These are phyloP conservation scores for Yponomeuta evonymella DNA, from an alignment of 2,888 invertebrate genomes.

Conservation along the genomic window DNA sequence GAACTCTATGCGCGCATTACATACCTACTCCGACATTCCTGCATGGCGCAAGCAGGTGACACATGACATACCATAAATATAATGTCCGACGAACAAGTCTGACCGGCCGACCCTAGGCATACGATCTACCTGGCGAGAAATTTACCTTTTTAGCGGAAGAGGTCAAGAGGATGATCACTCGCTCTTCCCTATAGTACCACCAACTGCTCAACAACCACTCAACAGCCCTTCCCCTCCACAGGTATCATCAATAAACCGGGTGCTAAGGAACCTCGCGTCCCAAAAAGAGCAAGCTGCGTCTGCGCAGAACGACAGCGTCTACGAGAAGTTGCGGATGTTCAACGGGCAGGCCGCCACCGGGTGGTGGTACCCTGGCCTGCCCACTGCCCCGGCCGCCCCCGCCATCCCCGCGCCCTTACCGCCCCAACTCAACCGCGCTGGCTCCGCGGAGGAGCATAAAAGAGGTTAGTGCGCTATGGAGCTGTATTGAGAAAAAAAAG, in stretches of 20 bases:
- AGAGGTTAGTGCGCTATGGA: conserved; percentile 74
- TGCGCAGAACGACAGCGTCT: conserved; percentile 91
- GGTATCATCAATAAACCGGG: conserved; percentile 99
- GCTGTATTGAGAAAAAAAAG: too few species aligned
- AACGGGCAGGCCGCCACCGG: conserved; percentile 91
- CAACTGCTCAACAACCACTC: background rate
- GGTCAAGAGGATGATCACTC: too few species aligned
- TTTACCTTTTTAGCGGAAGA: too few species aligned
- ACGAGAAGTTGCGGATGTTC: conserved; percentile 96
- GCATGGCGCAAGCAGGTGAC: too few species aligned
- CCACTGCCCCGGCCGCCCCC: conserved; percentile 82
- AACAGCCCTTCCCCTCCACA: conserved; percentile 47
- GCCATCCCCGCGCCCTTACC: conserved; percentile 83
- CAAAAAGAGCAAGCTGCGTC: conserved; percentile 95
- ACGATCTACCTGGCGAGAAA: too few species aligned
- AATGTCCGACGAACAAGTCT: too few species aligned
- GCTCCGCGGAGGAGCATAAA: conserved; percentile 83
- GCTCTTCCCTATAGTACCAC: too few species aligned
- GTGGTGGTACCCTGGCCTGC: conserved; percentile 90
- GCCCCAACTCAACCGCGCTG: conserved; percentile 75
- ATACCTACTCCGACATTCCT: too few species aligned
- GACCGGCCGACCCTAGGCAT: too few species aligned
- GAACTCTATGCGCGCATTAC: too few species aligned
- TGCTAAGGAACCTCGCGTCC: conserved; percentile 95
- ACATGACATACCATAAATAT: too few species aligned